A percentile compares a stretch with the other conserved stretches of the same genome.
These are phyloP conservation scores for Pipa parva DNA, from an alignment of 2,113 vertebrate species.

Conservation along the genomic window DNA sequence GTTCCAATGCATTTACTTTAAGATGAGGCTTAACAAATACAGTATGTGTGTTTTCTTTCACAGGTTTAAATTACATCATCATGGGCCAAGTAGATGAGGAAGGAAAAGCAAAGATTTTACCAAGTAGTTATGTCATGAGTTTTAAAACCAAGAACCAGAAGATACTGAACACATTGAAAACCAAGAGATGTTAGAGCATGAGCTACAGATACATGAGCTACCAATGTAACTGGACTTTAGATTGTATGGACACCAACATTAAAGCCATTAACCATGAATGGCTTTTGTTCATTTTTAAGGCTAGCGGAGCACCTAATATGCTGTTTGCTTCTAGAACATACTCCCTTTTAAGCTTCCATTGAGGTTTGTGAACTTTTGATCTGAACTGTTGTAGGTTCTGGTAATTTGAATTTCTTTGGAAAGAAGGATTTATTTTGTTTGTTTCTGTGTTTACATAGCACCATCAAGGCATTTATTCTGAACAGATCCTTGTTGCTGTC, in stretches of 20 bases:
- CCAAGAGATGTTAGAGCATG: slow-evolving; percentile 76
- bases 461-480: background rate
- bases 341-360: slow-evolving; percentile 28
- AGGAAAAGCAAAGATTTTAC: slow-evolving; percentile 81
- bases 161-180: slow-evolving; percentile 77
- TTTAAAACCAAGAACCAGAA: slow-evolving; percentile 94
- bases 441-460: background rate
- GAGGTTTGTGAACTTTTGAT: slow-evolving; percentile 25
- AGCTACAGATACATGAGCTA: slow-evolving; percentile 19
- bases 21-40: too few species aligned
- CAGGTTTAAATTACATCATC: slow-evolving; percentile 96
- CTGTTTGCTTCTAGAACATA: slow-evolving; percentile 9
- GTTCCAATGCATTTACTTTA: too few species aligned
- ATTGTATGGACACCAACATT: background rate
- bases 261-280: background rate
- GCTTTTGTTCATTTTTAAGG: background rate
- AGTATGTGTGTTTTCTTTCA: slow-evolving; percentile 22
- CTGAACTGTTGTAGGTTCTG: slow-evolving; percentile 36
- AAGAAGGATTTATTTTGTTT: background rate
- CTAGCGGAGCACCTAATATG: background rate
- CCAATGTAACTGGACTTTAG: slow-evolving; percentile 10
- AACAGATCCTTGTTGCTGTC: background rate
- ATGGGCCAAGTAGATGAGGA: slow-evolving; percentile 93
- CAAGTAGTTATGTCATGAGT: slow-evolving; percentile 83
- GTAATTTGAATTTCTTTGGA: slow-evolving; percentile 19